Conservation (phyloP, 2,797 vertebrate genomes). For the Pygocentrus nattereri region DNA sequence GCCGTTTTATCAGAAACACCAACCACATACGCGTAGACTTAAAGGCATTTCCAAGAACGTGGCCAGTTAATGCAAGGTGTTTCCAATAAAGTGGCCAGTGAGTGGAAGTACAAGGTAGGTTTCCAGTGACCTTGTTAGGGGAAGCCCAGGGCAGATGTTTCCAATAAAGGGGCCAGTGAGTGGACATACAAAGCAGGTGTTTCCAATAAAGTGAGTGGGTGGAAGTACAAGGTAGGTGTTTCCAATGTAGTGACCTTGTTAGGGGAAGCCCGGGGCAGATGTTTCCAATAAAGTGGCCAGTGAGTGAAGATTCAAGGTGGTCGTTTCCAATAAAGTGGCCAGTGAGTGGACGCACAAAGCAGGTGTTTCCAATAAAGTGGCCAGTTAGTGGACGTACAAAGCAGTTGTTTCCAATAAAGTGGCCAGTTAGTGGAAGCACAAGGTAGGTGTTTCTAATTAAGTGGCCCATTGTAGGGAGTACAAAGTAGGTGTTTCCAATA, state of each 20-base stretch:
- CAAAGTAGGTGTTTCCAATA: background rate
- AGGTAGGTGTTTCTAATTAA: background rate
- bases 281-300: background rate
- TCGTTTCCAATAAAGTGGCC: background rate
- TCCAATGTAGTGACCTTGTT: too few species aligned
- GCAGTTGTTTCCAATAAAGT: background rate
- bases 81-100: background rate
- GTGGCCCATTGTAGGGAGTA: background rate
- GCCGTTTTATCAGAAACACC: too few species aligned
- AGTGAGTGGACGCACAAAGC: too few species aligned
- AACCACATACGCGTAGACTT: too few species aligned
- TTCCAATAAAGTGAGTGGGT: too few species aligned
- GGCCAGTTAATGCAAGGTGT: background rate
- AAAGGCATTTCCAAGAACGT: too few species aligned
- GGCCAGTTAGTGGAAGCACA: background rate
- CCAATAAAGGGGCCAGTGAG: background rate
- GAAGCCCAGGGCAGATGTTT: background rate
- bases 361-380: background rate
- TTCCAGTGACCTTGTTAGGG: background rate
- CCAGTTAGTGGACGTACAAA: background rate
- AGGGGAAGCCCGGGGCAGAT: background rate
- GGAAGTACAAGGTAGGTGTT: too few species aligned
- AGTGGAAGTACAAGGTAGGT: background rate
- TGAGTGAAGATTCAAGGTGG: background rate
- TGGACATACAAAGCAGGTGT: background rate